A percentile compares a stretch with the other conserved stretches of the same genome.
phyloP scores from a whole-genome alignment of 2,888 invertebrate species.

The Cerastis rubricosa region DNA sequence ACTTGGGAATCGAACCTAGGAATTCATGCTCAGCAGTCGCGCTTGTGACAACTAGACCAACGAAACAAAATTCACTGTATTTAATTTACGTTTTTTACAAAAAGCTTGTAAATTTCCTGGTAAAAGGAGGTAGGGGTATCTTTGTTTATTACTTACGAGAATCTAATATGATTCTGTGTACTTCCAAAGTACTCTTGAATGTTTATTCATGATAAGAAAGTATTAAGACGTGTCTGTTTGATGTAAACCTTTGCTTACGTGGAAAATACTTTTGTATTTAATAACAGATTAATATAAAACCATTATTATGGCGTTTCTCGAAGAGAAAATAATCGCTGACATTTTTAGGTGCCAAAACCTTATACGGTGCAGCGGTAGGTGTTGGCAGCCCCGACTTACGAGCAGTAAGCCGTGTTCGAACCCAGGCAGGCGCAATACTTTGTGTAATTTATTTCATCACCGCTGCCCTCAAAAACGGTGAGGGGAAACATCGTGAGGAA shows the following conservation, averaged over 20 bases:
- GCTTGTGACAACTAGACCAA: no score
- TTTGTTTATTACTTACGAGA: constrained; percentile 1
- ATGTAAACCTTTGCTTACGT: not conserved
- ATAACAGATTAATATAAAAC: not conserved
- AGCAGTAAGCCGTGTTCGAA: no score
- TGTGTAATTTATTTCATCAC: no score
- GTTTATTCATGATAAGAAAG: not conserved
- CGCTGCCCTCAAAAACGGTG: no score
- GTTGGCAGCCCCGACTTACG: no score
- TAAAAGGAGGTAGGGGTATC: not conserved
- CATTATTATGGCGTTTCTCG: not conserved
- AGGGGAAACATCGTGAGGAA: no score
- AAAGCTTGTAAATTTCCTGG: not conserved
- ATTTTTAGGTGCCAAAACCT: no score
- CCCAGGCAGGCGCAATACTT: no score
- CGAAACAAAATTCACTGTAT: not conserved
- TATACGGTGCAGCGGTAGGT: no score
- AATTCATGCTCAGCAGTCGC: no score
- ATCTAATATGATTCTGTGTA: not conserved
- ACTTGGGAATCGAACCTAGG: no score
- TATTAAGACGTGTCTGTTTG: not conserved
- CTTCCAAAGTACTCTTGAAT: not conserved
- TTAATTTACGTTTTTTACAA: not conserved
- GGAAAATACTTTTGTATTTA: not conserved
- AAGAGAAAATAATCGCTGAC: no score